Evolutionary conservation across 1,140 invertebrate genomes (phyloP).

Genomic region (Drosophila triauraria): DNA sequence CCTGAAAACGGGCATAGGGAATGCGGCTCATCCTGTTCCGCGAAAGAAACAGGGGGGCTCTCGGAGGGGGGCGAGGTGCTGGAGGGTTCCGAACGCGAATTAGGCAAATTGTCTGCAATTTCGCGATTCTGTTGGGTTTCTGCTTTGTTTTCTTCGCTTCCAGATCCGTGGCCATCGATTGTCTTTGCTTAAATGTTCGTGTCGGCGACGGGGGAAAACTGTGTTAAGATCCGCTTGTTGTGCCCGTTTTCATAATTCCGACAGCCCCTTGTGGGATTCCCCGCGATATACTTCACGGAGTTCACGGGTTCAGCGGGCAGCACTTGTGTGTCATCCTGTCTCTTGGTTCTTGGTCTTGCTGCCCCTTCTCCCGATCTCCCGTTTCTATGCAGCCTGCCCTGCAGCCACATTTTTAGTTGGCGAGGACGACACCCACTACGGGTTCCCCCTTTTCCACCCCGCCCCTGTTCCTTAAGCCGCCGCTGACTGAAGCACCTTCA

Average conservation of each 20-base stretch:
- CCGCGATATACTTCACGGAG: conserved; percentile 49
- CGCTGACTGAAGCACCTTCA: conserved; percentile 73
- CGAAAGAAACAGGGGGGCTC: background rate
- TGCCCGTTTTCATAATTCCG: conserved; percentile 60
- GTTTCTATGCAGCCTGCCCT: conserved; percentile 70
- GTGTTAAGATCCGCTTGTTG: conserved; percentile 66
- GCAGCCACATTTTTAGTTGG: conserved; percentile 65
- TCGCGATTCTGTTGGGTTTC: conserved; percentile 24
- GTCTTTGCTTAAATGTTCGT: conserved; percentile 61
- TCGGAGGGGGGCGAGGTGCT: background rate
- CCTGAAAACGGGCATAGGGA: conserved; percentile 55
- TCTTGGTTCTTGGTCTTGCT: background rate
- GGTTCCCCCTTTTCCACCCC: background rate
- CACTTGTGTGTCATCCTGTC: conserved; percentile 79
- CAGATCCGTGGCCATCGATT: conserved; percentile 65
- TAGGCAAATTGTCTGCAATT: conserved; percentile 82
- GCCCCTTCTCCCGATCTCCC: conserved; percentile 18
- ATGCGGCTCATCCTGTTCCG: conserved; percentile 72
- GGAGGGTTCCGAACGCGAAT: conserved; percentile 52
- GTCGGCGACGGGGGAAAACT: conserved; percentile 43
- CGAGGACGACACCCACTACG: conserved; percentile 56
- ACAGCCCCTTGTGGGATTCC: conserved; percentile 15
- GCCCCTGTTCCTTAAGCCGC: conserved; percentile 14
- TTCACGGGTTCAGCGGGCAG: conserved; percentile 74
- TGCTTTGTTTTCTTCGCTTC: background rate